Evolutionary conservation across 2,797 vertebrate genomes (phyloP), one percentile per base, ranked within the genome.

Genomic region (Epinephelus coioides): DNA sequence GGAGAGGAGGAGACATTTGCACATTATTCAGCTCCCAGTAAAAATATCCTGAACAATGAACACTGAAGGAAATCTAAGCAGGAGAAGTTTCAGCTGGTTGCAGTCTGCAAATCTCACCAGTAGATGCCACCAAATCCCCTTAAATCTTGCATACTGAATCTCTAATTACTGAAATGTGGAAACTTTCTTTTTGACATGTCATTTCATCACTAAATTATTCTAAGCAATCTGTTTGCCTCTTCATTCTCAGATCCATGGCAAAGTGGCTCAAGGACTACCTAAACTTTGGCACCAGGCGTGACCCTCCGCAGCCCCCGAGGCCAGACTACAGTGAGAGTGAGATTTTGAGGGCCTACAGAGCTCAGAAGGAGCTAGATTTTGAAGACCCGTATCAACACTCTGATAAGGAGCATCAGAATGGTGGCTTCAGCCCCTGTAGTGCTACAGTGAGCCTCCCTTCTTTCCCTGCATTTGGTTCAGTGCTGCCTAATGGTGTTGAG

Each of bases 211-310:
- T 25, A 2, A 50, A 11, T 11, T 12, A 9, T 25, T 40, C 10
- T 19, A 40, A 51, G 0, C 5, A 10, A 3, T 72, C 11, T 53
- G 13, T 78, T 38, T 62, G 7, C 47, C 17, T 2, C 66, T 74
- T 64, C 10, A 2, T 73, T 55, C n/a, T 21, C 79, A 96, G 95
- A 95, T 94, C 95, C 96, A 98, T 98, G 97, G 97, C 97, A 95
- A 97, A 96, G 96, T 98, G 97, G 97, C 88, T 98, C 62, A 97
- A 96, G 89, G 97, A 97, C 91, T 97, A 98, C 89, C 92, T 98
- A 80, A 97, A 96, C 91, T 96, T 98, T 59, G 97, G 97, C 85
- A 96, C 95, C 81, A 95, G 95, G 93, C 96, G 96, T 88, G 96
- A 96, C 80, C 97, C 97, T 91, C 92, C 97, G 80, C 84, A 96